These are phyloP conservation scores for Drosophila longiperda DNA, from an alignment of 2,888 invertebrate genomes.

Conservation along the genomic window DNA sequence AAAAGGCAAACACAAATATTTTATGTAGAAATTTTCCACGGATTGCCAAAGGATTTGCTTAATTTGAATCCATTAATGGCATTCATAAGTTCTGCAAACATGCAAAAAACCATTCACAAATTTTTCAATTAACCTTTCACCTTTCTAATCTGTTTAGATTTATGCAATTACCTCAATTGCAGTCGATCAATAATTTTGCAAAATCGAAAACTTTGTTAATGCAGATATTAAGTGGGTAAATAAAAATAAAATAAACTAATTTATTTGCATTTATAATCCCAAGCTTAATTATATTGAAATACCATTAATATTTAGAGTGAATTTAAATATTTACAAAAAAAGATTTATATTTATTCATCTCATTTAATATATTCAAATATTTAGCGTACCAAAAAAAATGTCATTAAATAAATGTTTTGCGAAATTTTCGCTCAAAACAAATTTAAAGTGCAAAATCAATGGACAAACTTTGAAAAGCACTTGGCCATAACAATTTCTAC, in stretches of 20 bases:
- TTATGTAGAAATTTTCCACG: constrained; percentile 15
- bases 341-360: neutral
- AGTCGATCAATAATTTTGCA: constrained; percentile 22
- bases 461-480: constrained; percentile 43
- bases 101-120: constrained; percentile 14
- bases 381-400: constrained; percentile 36
- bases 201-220: constrained; percentile 29
- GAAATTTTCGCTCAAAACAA: constrained; percentile 32
- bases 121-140: constrained; percentile 30
- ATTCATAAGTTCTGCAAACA: constrained; percentile 8
- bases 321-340: neutral
- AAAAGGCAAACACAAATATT: neutral
- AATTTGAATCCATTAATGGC: neutral
- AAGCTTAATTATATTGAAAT: neutral
- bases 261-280: neutral
- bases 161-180: constrained; percentile 38
- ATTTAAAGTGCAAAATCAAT: constrained; percentile 67
- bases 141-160: constrained; percentile 1
- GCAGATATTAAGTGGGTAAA: neutral
- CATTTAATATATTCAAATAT: neutral
- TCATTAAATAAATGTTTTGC: constrained; percentile 54
- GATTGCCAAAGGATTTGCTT: neutral
- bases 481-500: constrained; percentile 48
- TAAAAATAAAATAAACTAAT: neutral
- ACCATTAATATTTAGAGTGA: neutral